Evolutionary conservation across 1,140 invertebrate species (phyloP).

Genomic region (Ericerus pela): DNA sequence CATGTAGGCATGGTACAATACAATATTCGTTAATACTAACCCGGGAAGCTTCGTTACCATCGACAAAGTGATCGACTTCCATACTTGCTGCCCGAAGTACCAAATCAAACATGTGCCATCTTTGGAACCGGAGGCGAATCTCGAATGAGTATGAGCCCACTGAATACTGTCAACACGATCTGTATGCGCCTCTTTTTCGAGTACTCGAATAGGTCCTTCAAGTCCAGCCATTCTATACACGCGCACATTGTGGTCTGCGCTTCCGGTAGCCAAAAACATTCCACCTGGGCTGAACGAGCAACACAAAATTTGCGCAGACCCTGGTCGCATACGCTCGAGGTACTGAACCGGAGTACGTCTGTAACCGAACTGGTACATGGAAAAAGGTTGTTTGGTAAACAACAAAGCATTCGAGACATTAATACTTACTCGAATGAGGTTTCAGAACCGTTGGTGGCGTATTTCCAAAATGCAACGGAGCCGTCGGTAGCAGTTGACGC

Average conservation of each 20-base stretch:
- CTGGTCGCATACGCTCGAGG: slow-evolving; percentile 82
- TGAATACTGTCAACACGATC: slow-evolving; percentile 93
- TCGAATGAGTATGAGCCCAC: slow-evolving; percentile 71
- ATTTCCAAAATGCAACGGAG: slow-evolving; percentile 84
- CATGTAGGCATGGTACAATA: too few relatives aligned
- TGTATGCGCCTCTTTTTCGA: slow-evolving; percentile 75
- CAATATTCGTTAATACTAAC: neutral
- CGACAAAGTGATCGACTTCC: slow-evolving; percentile 59
- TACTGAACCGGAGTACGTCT: slow-evolving; percentile 76
- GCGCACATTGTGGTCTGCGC: slow-evolving; percentile 81
- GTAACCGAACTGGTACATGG: slow-evolving; percentile 28
- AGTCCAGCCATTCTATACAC: slow-evolving; percentile 76
- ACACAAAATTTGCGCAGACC: slow-evolving; percentile 91
- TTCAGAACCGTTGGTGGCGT: slow-evolving; percentile 1
- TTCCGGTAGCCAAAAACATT: slow-evolving; percentile 82
- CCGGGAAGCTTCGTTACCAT: slow-evolving; percentile 46
- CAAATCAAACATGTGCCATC: slow-evolving; percentile 92
- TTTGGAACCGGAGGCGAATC: slow-evolving; percentile 89
- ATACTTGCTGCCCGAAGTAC: slow-evolving; percentile 77
- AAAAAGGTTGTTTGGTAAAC: slow-evolving; percentile 12
- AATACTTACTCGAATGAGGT: neutral
- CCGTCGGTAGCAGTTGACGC: slow-evolving; percentile 92
- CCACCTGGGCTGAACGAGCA: slow-evolving; percentile 89
- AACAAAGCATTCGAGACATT: neutral
- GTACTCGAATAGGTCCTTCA: slow-evolving; percentile 34